phyloP scores from a whole-genome alignment of 2,888 invertebrate species.

The Pseudanteris insignis region DNA sequence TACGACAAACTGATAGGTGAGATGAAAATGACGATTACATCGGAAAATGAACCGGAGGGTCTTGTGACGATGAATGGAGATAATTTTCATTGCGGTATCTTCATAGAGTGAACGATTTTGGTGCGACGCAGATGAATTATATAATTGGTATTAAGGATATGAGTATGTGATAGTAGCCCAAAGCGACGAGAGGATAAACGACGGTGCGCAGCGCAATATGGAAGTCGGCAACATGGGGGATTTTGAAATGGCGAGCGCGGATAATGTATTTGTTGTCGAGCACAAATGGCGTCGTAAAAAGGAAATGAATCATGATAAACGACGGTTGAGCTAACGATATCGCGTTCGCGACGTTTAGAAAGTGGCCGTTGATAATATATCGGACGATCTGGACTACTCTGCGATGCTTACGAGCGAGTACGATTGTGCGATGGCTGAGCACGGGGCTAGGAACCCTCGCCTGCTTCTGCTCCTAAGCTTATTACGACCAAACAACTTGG shows the following conservation, averaged over 20 bases:
- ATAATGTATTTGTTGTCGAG: slow-evolving; percentile 34
- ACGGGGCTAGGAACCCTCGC: slow-evolving; percentile 39
- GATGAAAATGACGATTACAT: too few relatives aligned
- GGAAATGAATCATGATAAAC: slow-evolving; percentile 42
- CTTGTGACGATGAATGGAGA: too few relatives aligned
- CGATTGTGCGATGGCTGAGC: slow-evolving; percentile 43
- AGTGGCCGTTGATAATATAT: slow-evolving; percentile 49
- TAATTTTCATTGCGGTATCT: too few relatives aligned
- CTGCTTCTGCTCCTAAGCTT: slow-evolving; percentile 40
- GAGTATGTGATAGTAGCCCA: too few relatives aligned
- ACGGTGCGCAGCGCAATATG: slow-evolving; percentile 13
- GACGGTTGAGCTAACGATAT: slow-evolving; percentile 40
- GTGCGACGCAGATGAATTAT: too few relatives aligned
- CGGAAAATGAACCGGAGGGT: too few relatives aligned
- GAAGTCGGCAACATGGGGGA: slow-evolving; percentile 5
- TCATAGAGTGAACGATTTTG: too few relatives aligned
- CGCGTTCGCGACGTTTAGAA: slow-evolving; percentile 46
- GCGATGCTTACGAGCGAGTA: slow-evolving; percentile 45
- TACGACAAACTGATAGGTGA: too few relatives aligned
- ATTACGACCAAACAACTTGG: slow-evolving; percentile 38
- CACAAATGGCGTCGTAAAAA: slow-evolving; percentile 34
- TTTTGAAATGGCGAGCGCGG: slow-evolving; percentile 21
- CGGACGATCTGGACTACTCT: slow-evolving; percentile 48
- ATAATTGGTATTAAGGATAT: too few relatives aligned
- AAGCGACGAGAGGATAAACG: slow-evolving; percentile 4